Evolutionary conservation across 2,797 vertebrate genomes (phyloP), one percentile per base, ranked within the genome.

Genomic region (Gambelia wislizenii): DNA sequence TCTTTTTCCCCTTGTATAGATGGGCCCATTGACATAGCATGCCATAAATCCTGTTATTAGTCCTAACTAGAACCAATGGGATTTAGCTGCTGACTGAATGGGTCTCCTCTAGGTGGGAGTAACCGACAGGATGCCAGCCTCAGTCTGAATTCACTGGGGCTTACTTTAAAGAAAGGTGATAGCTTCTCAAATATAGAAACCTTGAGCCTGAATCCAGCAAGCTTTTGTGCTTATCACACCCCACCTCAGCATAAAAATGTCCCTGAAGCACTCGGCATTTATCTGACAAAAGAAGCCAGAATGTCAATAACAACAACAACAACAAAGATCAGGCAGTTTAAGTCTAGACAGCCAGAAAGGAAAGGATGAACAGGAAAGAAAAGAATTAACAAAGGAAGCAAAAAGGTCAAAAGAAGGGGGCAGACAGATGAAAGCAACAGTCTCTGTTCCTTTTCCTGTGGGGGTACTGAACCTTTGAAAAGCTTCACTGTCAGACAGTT

Each of bases 321-420:
- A 59, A 39, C 33, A 74, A 82, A 80, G 54, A 36, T 61, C 42
- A 88, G 14, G 16, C 14, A n/a, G 64, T 70, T 88, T 83, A 54
- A 74, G 49, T 75, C 44, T 44, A 75, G 39, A 61, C 54, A 88
- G 42, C 2, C 6, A 10, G n/a, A 74, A 81, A 88, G n/a, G 3
- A 13, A 39, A 76, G 70, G 25, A 13, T 64, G 54, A 49, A 47
- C 56, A 27, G 61, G 25, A 16, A 16, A 20, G 16, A 61, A 81
- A 59, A 69, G 74, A 86, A n/a, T 3, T 42, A 86, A 36, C 79
- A 83, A 88, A 83, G 25, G 59, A 74, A 75, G 27, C 69, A 76
- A 16, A 75, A 83, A 82, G 69, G 69, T 88, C 79, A 49, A 83
- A 87, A 61, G 69, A 75, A 25, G 59, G 42, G 78, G 33, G 70